Evolutionary conservation across 2,797 vertebrate species (phyloP), one percentile per base, ranked within the genome.

Genomic region (Pantherophis vulpinus): DNA sequence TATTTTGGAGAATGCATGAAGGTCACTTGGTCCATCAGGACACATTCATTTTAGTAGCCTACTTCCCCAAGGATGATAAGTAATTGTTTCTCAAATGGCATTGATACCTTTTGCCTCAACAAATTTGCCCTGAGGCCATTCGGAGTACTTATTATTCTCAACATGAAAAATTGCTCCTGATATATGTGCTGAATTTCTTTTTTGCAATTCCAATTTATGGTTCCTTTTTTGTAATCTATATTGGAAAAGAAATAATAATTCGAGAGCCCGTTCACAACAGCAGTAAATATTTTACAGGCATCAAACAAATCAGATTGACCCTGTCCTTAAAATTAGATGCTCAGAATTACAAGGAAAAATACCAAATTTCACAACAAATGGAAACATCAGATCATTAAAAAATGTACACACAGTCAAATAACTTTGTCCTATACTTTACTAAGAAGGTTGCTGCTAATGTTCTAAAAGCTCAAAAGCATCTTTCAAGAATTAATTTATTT

Each of bases 1-100:
- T 94, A 89, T 96, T 98, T 97, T 95, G 79, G 94, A 96, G 93
- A 97, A 95, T 95, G 93, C 97, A 97, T 97, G 97, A 98, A 98
- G 97, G 98, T 97, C 97, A 98, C 96, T 98, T 97, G 93, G 97
- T 96, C 97, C 95, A 97, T 97, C 94, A 97, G 96, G 96, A 92
- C 92, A 91, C 92, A 96, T 96, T 95, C 58, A 94, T 98, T 97
- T 96, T 94, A 96, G 95, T 91, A 96, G 94, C 96, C 90, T 94
- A 93, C 97, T 97, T 98, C 97, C 97, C 96, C 74, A 96, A 96
- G 96, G 97, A 97, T 96, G 70, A 42, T 93, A 97, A 95, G 93
- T 98, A 97, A 97, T 98, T 98, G 97, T 97, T 97, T 97, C 96
- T 97, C 97, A 95, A 97, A 97, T 97, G 97, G 96, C 97, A 97